Base-by-base conservation (phyloP, 1,140 invertebrate species). In the Orussus abietinus region DNA sequence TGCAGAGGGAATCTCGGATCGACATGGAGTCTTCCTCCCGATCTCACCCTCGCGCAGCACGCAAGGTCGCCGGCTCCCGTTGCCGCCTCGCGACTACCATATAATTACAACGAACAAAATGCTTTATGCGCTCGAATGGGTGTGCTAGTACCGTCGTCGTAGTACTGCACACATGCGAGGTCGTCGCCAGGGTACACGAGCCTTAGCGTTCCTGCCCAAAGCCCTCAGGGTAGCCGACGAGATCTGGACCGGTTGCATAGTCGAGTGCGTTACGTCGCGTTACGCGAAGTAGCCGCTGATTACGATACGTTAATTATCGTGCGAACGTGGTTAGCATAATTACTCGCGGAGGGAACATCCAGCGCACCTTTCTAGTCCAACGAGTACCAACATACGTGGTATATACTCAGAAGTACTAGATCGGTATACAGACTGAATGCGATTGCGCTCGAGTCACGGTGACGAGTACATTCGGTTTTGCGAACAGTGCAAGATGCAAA, bases 21-120 rank as follows among this genome's bases (percentile, higher is more conserved):
- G n/a, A n/a, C n/a, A n/a, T n/a, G n/a, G n/a, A n/a, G n/a, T n/a
- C n/a, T n/a, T n/a, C n/a, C n/a, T n/a, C n/a, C n/a, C n/a, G n/a
- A n/a, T n/a, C n/a, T n/a, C n/a, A 25, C 22, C n/a, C n/a, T 25
- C 22, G n/a, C 22, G n/a, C 32, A 38, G 31, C 38, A 42, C 39
- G 40, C 52, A 35, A 55, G 52, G 42, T 42, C 45, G 25, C 36
- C 51, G 26, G 48, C 52, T 55, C 43, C 52, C 38, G 47, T 49
- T 54, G 41, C 38, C 19, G 36, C 37, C 22, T 34, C 22, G 38
- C 22, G 20, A 29, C 50, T 32, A 49, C 39, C 30, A 26, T 55
- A 26, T 50, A 55, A 57, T 57, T 57, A 55, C 42, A 51, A n/a
- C 43, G 33, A 45, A 42, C 49, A 51, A 55, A 55, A 55, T 55